Conservation (phyloP, 2,888 invertebrate genomes). For the Cheilosia pagana region DNA sequence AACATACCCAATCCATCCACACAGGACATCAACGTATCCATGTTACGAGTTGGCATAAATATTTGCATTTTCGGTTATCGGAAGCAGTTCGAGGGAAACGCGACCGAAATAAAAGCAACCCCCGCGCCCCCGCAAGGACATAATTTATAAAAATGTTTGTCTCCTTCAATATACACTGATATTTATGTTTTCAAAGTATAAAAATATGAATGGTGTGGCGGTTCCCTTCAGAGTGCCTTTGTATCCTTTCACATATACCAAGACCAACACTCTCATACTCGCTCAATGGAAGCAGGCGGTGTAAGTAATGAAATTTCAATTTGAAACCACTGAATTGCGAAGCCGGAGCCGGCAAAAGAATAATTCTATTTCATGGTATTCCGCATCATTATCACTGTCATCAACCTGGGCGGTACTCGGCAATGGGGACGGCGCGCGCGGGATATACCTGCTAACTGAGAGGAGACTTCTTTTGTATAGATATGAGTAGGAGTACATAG, state of each 20-base stretch:
- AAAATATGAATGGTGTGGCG: constrained; percentile 23
- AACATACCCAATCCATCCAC: neutral
- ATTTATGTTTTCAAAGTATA: constrained; percentile 19
- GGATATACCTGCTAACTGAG: neutral
- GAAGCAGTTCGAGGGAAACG: neutral
- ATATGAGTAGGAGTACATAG: neutral
- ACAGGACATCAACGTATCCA: constrained; percentile 1
- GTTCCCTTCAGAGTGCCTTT: constrained; percentile 24
- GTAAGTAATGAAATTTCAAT: constrained; percentile 75
- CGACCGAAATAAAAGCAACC: constrained; percentile 5
- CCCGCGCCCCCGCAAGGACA: constrained; percentile 4
- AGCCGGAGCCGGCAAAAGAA: constrained; percentile 62
- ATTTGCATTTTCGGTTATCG: constrained; percentile 59
- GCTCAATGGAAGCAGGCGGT: constrained; percentile 60
- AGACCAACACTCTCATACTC: constrained; percentile 5
- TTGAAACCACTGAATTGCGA: constrained; percentile 68
- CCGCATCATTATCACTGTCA: constrained; percentile 67
- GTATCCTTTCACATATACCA: constrained; percentile 3
- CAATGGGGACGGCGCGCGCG: neutral
- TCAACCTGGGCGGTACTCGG: neutral
- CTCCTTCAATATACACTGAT: constrained; percentile 35
- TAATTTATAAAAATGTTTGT: constrained; percentile 48
- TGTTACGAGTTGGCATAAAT: neutral
- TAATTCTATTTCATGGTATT: constrained; percentile 74
- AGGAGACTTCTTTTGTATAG: constrained; percentile 10